A percentile compares a stretch with the other conserved stretches of the same genome.
phyloP scores from a whole-genome alignment of 2,113 vertebrate genomes.

The Theristicus caerulescens region DNA sequence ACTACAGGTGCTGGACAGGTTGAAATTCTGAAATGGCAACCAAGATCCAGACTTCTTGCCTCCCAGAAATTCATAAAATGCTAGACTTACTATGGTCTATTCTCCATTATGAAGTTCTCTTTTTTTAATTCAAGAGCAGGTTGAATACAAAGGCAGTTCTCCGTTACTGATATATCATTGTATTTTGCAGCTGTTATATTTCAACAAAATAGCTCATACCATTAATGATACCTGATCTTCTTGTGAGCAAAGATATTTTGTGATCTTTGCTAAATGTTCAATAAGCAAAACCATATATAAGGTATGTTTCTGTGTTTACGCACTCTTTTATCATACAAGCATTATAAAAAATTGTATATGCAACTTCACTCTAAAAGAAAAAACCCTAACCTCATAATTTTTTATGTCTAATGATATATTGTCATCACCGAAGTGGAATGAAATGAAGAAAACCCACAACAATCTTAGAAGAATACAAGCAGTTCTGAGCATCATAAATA shows the following conservation, averaged over 20 bases:
- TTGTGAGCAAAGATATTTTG: neutral
- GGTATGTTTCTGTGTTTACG: neutral
- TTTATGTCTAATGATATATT: neutral
- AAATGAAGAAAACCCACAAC: neutral
- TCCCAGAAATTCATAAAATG: neutral
- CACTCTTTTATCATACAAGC: neutral
- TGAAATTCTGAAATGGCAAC: neutral
- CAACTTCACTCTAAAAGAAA: neutral
- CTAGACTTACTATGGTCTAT: neutral
- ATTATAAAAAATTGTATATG: neutral
- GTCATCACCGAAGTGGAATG: neutral
- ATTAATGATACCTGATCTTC: neutral
- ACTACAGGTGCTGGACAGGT: neutral
- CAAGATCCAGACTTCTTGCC: neutral
- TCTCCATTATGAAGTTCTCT: neutral
- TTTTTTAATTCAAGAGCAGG: neutral
- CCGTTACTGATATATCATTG: neutral
- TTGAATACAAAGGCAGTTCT: neutral
- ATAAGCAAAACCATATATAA: neutral
- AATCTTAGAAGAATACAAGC: neutral
- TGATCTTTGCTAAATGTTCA: neutral
- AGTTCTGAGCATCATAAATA: neutral
- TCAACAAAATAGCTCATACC: neutral
- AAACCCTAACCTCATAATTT: neutral
- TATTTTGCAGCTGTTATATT: neutral